Evolutionary conservation across 2,797 vertebrate species (phyloP), one percentile per base, ranked within the genome.

Genomic region (Epinephelus awoara): DNA sequence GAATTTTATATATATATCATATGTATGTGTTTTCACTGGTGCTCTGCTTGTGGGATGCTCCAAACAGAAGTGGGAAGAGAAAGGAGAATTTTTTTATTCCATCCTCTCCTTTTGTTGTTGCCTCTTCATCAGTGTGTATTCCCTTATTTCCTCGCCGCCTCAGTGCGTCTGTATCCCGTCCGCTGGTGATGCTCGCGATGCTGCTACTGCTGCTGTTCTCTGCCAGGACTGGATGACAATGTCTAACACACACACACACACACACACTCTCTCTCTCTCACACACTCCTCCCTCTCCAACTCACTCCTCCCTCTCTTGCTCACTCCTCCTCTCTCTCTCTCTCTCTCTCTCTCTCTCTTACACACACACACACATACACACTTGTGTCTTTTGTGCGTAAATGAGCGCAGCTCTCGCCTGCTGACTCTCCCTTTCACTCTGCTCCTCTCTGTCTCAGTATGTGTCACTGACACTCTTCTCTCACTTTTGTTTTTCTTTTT

Each of bases 11-110:
- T 95, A 95, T 95, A 95, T 96, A 95, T 96, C 94, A 95, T 93
- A 96, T 95, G 94, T 96, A 95, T 96, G 95, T 95, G 95, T 96
- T 96, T 96, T 96, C 95, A 95, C 95, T 94, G 93, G 92, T 93
- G 91, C 83, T 93, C 93, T 94, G 94, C 88, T 91, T 93, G 90
- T 94, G 93, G 84, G 88, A 87, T 89, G 92, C 90, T 93, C 92
- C 93, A 91, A 85, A 93, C 89, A 90, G 86, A 91, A 86, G 89
- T 86, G 80, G 82, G 67, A 91, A 77, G 85, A 91, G 65, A 86
- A 80, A 83, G 78, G 66, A 90, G 57, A 87, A 74, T 72, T 47
- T 75, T 72, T 79, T 89, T 82, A 92, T 92, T 91, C 91, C 89
- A 83, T 90, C 81, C 66, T 91, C 66, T 62, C 62, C 62, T 40